A percentile compares a stretch with the other conserved stretches of the same genome.
phyloP scores from a whole-genome alignment of 2,888 invertebrate species.

The Tethea ocularis region DNA sequence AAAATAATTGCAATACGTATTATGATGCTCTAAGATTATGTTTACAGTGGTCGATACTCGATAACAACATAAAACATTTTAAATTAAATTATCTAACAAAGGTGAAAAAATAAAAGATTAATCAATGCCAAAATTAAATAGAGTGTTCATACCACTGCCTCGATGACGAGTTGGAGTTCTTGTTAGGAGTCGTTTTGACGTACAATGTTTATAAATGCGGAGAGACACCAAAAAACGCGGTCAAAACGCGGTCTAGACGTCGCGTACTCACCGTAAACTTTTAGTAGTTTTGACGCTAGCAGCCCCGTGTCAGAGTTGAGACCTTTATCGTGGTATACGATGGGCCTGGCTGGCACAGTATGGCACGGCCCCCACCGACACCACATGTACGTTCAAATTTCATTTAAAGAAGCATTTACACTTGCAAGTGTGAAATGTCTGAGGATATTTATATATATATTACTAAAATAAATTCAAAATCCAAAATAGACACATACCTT shows the following conservation, averaged over 20 bases:
- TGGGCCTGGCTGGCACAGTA: conserved; percentile 71
- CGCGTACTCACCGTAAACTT: conserved; percentile 54
- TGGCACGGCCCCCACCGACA: conserved; percentile 74
- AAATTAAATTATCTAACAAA: too few relatives aligned
- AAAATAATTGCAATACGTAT: too few relatives aligned
- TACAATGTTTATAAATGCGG: conserved; percentile 28
- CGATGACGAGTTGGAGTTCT: conserved; percentile 37
- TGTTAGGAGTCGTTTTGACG: conserved; percentile 57
- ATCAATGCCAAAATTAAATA: too few relatives aligned
- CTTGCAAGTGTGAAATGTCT: conserved; percentile 20
- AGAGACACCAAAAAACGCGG: conserved; percentile 30
- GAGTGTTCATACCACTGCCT: conserved; percentile 50
- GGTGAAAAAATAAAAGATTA: too few relatives aligned
- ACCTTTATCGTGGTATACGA: conserved; percentile 65
- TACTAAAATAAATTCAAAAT: not conserved
- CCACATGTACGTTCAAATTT: conserved; percentile 67
- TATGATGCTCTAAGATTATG: not conserved
- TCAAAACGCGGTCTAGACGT: conserved; percentile 54
- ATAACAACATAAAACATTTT: too few relatives aligned
- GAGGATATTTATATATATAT: not conserved
- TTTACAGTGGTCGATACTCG: not conserved
- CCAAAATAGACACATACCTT: not conserved
- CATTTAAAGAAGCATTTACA: conserved; percentile 63
- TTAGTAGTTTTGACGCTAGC: conserved; percentile 77
- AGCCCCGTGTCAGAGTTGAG: conserved; percentile 74